These are phyloP conservation scores for Geotrypetes seraphini DNA, from an alignment of 2,797 vertebrate species.

Conservation along the genomic window DNA sequence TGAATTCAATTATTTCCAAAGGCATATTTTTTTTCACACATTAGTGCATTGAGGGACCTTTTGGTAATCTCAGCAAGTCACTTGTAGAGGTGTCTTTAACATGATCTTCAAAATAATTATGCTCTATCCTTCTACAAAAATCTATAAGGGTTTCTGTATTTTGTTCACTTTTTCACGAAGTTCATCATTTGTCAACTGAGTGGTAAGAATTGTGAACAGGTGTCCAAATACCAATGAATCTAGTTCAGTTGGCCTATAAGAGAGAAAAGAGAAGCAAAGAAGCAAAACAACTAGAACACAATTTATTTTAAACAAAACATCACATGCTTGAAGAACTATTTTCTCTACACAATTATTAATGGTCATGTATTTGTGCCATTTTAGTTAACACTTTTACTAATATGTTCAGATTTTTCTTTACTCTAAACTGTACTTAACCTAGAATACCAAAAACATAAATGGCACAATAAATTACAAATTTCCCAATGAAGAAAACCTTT, in stretches of 20 bases:
- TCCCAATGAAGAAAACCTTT: too few relatives aligned
- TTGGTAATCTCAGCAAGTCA: constrained; percentile 27
- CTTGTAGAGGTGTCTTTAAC: constrained; percentile 43
- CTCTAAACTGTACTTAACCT: too few relatives aligned
- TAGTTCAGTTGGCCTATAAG: constrained; percentile 73
- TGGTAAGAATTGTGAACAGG: constrained; percentile 93
- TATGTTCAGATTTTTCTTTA: too few relatives aligned
- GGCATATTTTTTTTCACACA: background rate
- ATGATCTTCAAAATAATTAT: constrained; percentile 79
- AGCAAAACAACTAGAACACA: too few relatives aligned
- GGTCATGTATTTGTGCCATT: too few relatives aligned
- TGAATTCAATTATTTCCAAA: constrained; percentile 21
- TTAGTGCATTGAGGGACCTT: constrained; percentile 30
- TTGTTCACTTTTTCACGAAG: constrained; percentile 84
- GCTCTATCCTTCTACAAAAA: constrained; percentile 89
- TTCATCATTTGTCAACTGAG: constrained; percentile 77
- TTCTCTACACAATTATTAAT: too few relatives aligned
- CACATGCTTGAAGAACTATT: too few relatives aligned
- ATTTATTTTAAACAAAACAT: too few relatives aligned
- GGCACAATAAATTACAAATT: too few relatives aligned
- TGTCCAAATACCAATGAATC: constrained; percentile 90
- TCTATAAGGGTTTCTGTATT: constrained; percentile 83
- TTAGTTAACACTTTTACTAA: too few relatives aligned
- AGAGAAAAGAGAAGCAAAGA: constrained; percentile 16
- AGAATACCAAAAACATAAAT: too few relatives aligned